Conservation (phyloP, 1,140 invertebrate species). For the Brevipalpus yothersi region DNA sequence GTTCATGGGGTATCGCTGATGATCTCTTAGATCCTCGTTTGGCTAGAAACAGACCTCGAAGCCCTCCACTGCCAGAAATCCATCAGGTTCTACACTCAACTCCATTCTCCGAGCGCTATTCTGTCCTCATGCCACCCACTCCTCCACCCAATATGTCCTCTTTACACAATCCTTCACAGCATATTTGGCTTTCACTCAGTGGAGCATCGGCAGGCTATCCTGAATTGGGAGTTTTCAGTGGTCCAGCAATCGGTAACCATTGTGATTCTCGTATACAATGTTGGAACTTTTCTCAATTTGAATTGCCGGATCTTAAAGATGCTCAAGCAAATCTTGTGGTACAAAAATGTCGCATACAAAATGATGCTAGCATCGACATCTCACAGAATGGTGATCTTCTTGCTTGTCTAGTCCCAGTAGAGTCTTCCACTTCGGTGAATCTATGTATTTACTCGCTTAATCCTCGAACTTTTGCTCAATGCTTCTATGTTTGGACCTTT, state of each 20-base stretch:
- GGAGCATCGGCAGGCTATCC: not conserved
- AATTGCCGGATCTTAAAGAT: slow-evolving; percentile 2
- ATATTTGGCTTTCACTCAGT: not conserved
- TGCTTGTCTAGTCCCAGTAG: slow-evolving; percentile 36
- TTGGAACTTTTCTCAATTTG: not conserved
- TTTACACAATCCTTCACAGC: not conserved
- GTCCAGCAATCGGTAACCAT: not conserved
- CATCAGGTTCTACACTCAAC: not conserved
- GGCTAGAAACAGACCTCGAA: not conserved
- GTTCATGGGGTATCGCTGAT: not conserved
- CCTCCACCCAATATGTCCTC: not conserved
- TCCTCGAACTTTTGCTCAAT: slow-evolving; percentile 41
- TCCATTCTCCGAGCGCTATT: not conserved
- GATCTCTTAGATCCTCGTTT: not conserved
- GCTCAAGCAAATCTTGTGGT: slow-evolving; percentile 42
- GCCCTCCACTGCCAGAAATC: not conserved
- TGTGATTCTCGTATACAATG: slow-evolving; percentile 4
- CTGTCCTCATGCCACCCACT: not conserved
- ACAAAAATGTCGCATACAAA: slow-evolving; percentile 53
- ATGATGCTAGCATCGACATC: slow-evolving; percentile 60
- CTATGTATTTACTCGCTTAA: slow-evolving; percentile 42
- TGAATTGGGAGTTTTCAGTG: not conserved
- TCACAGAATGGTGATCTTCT: slow-evolving; percentile 50
- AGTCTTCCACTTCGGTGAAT: slow-evolving; percentile 33
- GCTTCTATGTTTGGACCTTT: slow-evolving; percentile 44